Percentiles rank a stretch among this genome's conserved stretches.
Conservation (phyloP, 2,797 vertebrate genomes). For the Furcifer pardalis region DNA sequence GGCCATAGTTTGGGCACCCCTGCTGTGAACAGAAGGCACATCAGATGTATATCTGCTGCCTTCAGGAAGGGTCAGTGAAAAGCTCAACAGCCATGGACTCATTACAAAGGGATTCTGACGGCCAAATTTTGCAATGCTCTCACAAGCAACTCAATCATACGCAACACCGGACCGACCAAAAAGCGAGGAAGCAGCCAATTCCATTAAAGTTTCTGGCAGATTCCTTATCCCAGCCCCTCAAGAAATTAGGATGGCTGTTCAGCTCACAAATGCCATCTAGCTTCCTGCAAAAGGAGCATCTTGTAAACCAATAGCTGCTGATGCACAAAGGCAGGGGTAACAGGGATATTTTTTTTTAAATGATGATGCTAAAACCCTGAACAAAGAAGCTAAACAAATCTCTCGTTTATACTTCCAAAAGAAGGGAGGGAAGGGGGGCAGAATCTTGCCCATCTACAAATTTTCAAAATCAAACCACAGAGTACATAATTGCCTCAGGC, state of each 20-base stretch:
- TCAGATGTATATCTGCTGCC: conserved; percentile 5
- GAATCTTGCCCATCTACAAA: conserved; percentile 30
- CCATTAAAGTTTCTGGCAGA: not conserved
- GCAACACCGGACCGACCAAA: not conserved
- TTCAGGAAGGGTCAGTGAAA: not conserved
- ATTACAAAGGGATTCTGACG: not conserved
- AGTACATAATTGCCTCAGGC: conserved; percentile 33
- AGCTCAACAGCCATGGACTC: not conserved
- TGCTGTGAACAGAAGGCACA: not conserved
- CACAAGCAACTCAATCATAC: not conserved
- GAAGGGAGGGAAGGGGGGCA: not conserved
- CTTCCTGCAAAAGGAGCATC: not conserved
- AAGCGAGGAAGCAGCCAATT: not conserved
- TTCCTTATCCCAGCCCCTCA: not conserved
- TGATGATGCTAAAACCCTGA: conserved; percentile 24
- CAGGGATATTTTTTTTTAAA: not conserved
- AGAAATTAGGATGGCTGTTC: not conserved
- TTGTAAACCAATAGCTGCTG: not conserved
- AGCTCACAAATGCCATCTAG: conserved; percentile 28
- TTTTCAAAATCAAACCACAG: conserved; percentile 35
- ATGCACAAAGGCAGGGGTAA: not conserved
- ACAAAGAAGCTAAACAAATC: not conserved
- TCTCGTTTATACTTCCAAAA: conserved; percentile 2
- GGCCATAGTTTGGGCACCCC: too few relatives aligned
- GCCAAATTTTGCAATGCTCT: conserved; percentile 20